phyloP scores from a whole-genome alignment of 2,797 vertebrate genomes.

The Cyclopterus lumpus region DNA sequence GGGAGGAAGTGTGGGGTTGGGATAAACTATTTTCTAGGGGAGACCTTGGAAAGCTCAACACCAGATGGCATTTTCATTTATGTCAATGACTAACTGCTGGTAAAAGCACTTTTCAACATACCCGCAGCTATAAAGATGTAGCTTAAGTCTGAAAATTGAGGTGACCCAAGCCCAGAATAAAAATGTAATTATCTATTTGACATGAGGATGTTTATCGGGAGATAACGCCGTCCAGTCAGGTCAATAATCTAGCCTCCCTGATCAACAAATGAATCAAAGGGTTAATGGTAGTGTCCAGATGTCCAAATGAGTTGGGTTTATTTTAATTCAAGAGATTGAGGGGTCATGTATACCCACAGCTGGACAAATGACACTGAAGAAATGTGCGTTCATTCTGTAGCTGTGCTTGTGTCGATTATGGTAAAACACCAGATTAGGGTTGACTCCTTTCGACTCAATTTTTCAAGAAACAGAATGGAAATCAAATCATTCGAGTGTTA shows the following conservation, averaged over 20 bases:
- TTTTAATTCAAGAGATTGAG: background rate
- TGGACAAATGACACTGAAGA: conserved; percentile 1
- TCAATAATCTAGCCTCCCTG: background rate
- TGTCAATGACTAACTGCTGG: too few relatives aligned
- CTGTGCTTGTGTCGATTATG: background rate
- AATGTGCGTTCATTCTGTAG: background rate
- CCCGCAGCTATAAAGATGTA: too few relatives aligned
- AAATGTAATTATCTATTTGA: too few relatives aligned
- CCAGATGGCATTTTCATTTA: too few relatives aligned
- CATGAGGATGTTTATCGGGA: too few relatives aligned
- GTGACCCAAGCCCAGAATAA: too few relatives aligned
- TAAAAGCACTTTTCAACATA: too few relatives aligned
- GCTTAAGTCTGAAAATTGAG: too few relatives aligned
- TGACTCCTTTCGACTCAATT: background rate
- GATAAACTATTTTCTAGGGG: background rate
- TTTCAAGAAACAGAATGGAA: background rate
- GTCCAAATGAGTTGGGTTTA: conserved; percentile 5
- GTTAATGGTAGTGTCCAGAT: conserved; percentile 10
- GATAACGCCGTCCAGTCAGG: background rate
- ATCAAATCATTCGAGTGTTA: background rate
- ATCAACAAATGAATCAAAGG: background rate
- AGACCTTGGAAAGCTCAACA: background rate
- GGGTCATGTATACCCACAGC: background rate
- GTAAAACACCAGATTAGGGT: background rate
- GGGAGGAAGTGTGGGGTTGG: background rate